Percentiles rank a stretch among this genome's conserved stretches.
These are phyloP conservation scores for Chrysopilus asiliformis DNA, from an alignment of 2,888 invertebrate genomes.

Conservation along the genomic window DNA sequence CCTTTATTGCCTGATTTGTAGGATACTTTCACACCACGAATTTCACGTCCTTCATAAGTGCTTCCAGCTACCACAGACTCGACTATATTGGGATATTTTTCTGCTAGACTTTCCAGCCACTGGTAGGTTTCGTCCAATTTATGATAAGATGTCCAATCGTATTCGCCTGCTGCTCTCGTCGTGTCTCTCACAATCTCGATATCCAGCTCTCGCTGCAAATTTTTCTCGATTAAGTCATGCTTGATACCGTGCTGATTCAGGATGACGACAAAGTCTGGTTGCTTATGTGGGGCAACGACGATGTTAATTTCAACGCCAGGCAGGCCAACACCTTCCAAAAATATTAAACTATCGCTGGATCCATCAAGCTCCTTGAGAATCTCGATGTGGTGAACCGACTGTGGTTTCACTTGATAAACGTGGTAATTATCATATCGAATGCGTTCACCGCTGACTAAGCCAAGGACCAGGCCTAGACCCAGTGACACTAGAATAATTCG, in stretches of 20 bases:
- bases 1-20: conserved; percentile 24
- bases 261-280: conserved; percentile 7
- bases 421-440: conserved; percentile 30
- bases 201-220: conserved; percentile 8
- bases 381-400: conserved; percentile 25
- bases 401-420: conserved; percentile 29
- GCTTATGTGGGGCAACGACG: conserved; percentile 10
- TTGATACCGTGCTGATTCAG: conserved; percentile 5
- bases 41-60: conserved; percentile 37
- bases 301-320: conserved; percentile 2
- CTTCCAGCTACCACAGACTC: conserved; percentile 35
- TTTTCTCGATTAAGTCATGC: conserved; percentile 6
- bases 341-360: conserved; percentile 11
- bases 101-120: conserved; percentile 39
- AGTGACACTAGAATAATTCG: conserved; percentile 1
- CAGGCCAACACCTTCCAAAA: conserved; percentile 1
- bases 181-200: background rate
- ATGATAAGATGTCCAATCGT: conserved; percentile 20
- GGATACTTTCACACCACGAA: conserved; percentile 29
- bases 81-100: conserved; percentile 32
- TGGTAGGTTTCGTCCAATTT: conserved; percentile 32
- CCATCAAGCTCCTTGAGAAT: conserved; percentile 22
- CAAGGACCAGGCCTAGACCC: conserved; percentile 7
- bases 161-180: conserved; percentile 22
- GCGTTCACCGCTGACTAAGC: conserved; percentile 36